phyloP scores from a whole-genome alignment of 1,140 invertebrate species.

The Macrobrachium nipponense region DNA sequence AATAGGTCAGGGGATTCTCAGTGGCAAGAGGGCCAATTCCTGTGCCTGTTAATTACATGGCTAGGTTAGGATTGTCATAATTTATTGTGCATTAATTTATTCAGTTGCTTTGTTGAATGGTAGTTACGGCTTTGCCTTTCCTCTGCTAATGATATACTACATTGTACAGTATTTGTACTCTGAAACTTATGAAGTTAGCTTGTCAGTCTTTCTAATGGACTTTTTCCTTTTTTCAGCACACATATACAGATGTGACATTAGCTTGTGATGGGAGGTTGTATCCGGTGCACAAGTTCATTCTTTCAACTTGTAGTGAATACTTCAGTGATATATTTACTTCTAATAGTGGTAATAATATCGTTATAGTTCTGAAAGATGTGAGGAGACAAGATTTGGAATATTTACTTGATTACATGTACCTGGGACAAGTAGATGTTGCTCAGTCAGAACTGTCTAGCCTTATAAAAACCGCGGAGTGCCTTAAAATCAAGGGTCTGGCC shows the following conservation, averaged over 20 bases:
- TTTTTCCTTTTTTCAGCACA: conserved; percentile 33
- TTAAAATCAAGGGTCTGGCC: conserved; percentile 56
- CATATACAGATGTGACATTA: conserved; percentile 54
- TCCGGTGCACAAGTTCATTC: conserved; percentile 54
- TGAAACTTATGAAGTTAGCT: no score
- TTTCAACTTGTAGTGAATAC: conserved; percentile 57
- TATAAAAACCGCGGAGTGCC: conserved; percentile 60
- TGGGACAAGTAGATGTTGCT: conserved; percentile 55
- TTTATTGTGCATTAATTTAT: no score
- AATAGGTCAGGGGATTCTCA: no score
- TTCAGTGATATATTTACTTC: conserved; percentile 55
- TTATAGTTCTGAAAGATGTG: conserved; percentile 57
- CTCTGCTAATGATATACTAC: no score
- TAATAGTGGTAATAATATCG: conserved; percentile 42
- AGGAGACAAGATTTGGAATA: conserved; percentile 53
- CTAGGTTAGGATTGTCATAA: no score
- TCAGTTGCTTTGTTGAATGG: no score
- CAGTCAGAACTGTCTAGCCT: conserved; percentile 56
- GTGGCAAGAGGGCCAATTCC: no score
- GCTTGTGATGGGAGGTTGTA: conserved; percentile 53
- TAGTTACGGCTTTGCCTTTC: no score
- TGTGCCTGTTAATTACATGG: no score
- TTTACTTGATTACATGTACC: conserved; percentile 58
- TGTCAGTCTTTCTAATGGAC: not conserved
- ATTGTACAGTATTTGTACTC: no score